Evolutionary conservation across 2,888 invertebrate species (phyloP), one percentile per base, ranked within the genome.

Genomic region (Bedellia somnulentella): DNA sequence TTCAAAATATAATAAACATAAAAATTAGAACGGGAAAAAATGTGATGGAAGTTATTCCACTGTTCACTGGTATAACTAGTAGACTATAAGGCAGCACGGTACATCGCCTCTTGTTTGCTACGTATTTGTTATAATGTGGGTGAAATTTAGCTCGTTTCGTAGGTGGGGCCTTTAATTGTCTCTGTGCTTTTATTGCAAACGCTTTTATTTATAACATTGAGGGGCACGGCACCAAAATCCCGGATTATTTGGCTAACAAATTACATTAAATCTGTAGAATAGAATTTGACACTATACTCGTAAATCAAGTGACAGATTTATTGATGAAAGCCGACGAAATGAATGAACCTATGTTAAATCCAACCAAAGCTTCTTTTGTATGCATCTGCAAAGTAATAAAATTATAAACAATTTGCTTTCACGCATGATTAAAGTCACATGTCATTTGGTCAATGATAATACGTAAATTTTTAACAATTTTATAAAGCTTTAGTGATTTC

Each of bases 241-340:
- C 50, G 70, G 71, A 73, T 73, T 73, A 73, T 73, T 75, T 73
- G 67, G 68, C 63, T 73, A 70, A 75, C 75, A 75, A 75, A 73
- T 73, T 73, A 71, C 60, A 58, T 57, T 50, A 63, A 64, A 66
- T 70, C 67, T 61, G 64, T 18, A 61, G 64, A 68, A 67, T 66
- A 60, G 62, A 60, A 67, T 57, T 58, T 49, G 56, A 57, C 54
- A 59, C 66, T 64, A 70, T 54, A 66, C n/a, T n/a, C n/a, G n/a
- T 73, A 70, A 71, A 71, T 73, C 70, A 71, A 57, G 50, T 45
- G 51, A 46, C 35, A 56, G 61, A 61, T 66, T 66, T 66, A 68
- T 66, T 52, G 64, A 57, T 57, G 59, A 62, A 59, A 59, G 55
- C 54, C 46, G 57, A 60, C 52, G 49, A 55, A 46, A 48, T 45